Percentiles rank a stretch among this genome's conserved stretches.
Evolutionary conservation across 2,113 vertebrate species (phyloP).

Genomic region (Rhagologus leucostigma): DNA sequence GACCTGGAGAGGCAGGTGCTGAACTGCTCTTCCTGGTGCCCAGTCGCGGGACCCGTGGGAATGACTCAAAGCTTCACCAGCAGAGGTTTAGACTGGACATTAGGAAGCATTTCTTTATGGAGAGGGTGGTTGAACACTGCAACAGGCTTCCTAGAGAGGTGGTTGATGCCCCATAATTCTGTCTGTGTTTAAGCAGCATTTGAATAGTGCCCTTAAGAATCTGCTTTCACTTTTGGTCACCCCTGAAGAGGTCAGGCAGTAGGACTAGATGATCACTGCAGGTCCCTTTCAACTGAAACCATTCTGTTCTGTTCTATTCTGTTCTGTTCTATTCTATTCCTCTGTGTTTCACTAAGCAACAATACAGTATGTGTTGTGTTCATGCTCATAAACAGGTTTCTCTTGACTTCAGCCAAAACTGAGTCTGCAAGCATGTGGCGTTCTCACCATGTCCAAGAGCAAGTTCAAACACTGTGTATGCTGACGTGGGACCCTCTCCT

Average conservation of each 20-base stretch:
- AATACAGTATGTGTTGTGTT: background rate
- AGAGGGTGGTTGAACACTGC: background rate
- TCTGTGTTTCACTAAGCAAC: background rate
- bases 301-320: fast-evolving
- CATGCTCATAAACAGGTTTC: background rate
- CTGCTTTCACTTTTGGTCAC: background rate
- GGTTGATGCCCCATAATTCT: fast-evolving
- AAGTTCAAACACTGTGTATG: background rate
- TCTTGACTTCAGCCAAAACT: background rate
- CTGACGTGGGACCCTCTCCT: background rate
- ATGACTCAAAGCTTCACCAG: background rate
- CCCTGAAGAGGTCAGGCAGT: background rate
- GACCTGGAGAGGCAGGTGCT: background rate
- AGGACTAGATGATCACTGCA: background rate
- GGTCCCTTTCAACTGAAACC: background rate
- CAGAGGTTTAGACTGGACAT: background rate
- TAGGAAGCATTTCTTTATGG: background rate
- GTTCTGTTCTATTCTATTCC: too few species aligned
- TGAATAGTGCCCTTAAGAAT: background rate
- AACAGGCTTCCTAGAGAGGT: background rate
- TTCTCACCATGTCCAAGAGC: background rate
- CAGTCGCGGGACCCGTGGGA: fast-evolving
- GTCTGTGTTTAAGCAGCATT: background rate
- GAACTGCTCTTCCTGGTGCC: background rate
- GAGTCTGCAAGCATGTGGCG: background rate